Evolutionary conservation across 2,888 invertebrate species (phyloP), one percentile per base, ranked within the genome.

Genomic region (Netelia inedita): DNA sequence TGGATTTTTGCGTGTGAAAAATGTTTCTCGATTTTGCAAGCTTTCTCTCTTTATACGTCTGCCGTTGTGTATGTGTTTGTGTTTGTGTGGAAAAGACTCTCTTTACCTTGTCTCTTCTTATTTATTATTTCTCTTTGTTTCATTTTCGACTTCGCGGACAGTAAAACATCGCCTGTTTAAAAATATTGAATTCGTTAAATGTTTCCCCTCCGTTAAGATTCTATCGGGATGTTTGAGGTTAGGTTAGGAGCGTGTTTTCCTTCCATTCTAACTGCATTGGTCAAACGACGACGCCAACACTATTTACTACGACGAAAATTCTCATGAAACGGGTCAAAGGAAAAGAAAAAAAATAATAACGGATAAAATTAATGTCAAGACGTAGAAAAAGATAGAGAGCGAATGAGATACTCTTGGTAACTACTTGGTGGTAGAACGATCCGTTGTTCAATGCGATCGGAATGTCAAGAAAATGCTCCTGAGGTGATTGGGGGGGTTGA

Each of bases 251-350:
- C 88, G 74, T 87, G 74, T 87, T 89, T 89, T 91, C 88, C 88
- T 89, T 88, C 84, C 85, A 86, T 87, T 89, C 88, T 88, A 88
- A 86, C 84, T 87, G 91, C 91, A 91, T 91, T 89, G 89, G 87
- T 89, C 91, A 86, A 90, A 83, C 16, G 21, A 14, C 14, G 19
- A 41, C 1, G 21, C 14, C 14, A 41, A 41, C 1, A 35, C 16
- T 16, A 2, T 53, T 21, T 46, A 2, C 14, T 46, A 46, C 16
- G 28, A 14, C 69, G 69, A 69, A 28, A 71, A 19, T 16, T 63
- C 1, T 16, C 9, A 41, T 14, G 28, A 61, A 28, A 57, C 5
- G 10, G 14, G n/a, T 9, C 1, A 41, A 41, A 55, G 10, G 19
- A 57, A 57, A 28, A 55, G 35, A 28, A 11, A 23, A 59, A 10